Evolutionary conservation across 2,113 vertebrate species (phyloP).

Genomic region (Chaenogobius annularis): DNA sequence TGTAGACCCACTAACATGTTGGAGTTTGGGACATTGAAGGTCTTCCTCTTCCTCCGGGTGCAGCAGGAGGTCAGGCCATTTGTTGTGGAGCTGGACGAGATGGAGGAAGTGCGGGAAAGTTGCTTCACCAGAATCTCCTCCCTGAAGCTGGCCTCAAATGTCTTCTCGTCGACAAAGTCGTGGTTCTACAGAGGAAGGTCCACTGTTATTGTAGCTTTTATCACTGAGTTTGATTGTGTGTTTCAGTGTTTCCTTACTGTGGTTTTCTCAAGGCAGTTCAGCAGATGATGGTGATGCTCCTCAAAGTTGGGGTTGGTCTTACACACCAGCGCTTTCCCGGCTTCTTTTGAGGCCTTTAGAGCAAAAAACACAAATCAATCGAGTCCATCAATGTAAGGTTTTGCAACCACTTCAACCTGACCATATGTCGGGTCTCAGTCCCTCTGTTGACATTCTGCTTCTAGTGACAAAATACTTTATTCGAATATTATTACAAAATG

Average conservation of each 20-base stretch:
- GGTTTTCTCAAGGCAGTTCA: slow-evolving; percentile 96
- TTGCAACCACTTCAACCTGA: background rate
- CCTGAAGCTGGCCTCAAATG: slow-evolving; percentile 85
- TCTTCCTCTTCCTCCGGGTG: slow-evolving; percentile 86
- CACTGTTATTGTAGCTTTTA: slow-evolving; percentile 5
- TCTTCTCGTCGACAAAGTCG: slow-evolving; percentile 91
- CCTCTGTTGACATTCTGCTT: background rate
- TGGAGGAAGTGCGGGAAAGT: slow-evolving; percentile 84
- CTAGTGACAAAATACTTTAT: background rate
- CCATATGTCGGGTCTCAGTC: background rate
- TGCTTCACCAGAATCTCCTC: slow-evolving; percentile 85
- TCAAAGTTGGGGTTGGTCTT: slow-evolving; percentile 87
- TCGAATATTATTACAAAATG: too few species aligned
- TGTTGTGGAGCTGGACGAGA: slow-evolving; percentile 78
- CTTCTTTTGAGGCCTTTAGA: slow-evolving; percentile 85
- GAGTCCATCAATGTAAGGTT: background rate
- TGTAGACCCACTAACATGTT: slow-evolving; percentile 74
- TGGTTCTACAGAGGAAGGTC: slow-evolving; percentile 79
- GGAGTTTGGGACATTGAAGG: slow-evolving; percentile 86
- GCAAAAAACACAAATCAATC: slow-evolving; percentile 60
- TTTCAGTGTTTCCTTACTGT: slow-evolving; percentile 82
- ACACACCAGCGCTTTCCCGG: slow-evolving; percentile 87
- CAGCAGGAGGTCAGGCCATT: slow-evolving; percentile 88
- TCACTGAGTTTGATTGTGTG: background rate
- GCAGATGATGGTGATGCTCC: slow-evolving; percentile 91